Conservation (phyloP, 1,140 invertebrate genomes). For the Xylocopa sonorina region DNA sequence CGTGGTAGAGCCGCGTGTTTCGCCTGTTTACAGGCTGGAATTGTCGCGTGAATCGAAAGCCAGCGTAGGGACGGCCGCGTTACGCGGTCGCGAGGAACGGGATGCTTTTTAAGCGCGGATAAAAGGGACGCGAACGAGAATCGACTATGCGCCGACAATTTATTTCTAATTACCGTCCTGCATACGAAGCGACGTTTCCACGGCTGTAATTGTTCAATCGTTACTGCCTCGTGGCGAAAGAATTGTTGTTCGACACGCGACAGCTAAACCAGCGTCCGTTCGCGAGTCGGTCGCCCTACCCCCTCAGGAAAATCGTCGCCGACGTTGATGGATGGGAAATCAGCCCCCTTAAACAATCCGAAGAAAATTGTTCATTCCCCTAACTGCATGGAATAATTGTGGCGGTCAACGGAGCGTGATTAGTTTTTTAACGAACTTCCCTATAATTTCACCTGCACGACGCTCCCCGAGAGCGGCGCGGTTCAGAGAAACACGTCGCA, state of each 20-base stretch:
- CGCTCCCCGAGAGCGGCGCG: background rate
- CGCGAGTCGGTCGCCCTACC: background rate
- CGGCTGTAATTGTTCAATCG: slow-evolving; percentile 33
- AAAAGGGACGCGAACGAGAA: slow-evolving; percentile 19
- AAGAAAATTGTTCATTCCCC: slow-evolving; percentile 28
- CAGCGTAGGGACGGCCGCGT: background rate
- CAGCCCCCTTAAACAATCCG: slow-evolving; percentile 43
- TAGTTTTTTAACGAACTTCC: slow-evolving; percentile 17
- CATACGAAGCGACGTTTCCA: slow-evolving; percentile 34
- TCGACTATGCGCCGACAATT: slow-evolving; percentile 47
- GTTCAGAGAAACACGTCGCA: background rate
- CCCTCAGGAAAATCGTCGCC: slow-evolving; percentile 50
- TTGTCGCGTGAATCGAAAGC: slow-evolving; percentile 5
- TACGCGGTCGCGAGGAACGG: too few species aligned
- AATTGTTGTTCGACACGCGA: slow-evolving; percentile 31
- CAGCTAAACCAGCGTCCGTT: slow-evolving; percentile 2
- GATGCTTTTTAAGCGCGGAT: slow-evolving; percentile 38
- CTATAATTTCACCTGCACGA: background rate
- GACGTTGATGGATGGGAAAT: slow-evolving; percentile 66
- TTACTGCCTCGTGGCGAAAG: slow-evolving; percentile 8
- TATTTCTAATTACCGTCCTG: slow-evolving; percentile 63
- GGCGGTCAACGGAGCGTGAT: slow-evolving; percentile 46
- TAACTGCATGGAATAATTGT: slow-evolving; percentile 17
- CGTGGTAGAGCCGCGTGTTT: background rate
- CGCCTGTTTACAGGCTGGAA: slow-evolving; percentile 26